phyloP scores from a whole-genome alignment of 2,797 vertebrate genomes.

The Oreonectes daqikongensis region DNA sequence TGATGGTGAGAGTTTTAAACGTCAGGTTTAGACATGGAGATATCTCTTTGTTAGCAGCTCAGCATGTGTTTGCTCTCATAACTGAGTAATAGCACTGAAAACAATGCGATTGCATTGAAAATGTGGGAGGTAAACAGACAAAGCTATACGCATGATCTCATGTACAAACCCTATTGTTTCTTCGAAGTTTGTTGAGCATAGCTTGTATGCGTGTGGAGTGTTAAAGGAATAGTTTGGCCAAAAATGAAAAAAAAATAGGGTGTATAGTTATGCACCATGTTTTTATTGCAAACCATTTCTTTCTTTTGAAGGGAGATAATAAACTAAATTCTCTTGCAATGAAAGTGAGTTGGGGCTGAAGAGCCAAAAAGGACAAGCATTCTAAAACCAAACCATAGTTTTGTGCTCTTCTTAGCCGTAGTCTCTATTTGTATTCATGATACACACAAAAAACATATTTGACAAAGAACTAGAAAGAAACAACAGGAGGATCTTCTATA shows the following conservation, averaged over 20 bases:
- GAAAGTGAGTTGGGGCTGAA: too few species aligned
- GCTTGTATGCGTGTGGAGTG: background rate
- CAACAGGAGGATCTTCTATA: too few species aligned
- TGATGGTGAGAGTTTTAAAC: slow-evolving; percentile 25
- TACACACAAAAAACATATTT: too few species aligned
- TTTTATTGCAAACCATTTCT: too few species aligned
- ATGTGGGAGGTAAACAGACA: background rate
- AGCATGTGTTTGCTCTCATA: slow-evolving; percentile 28
- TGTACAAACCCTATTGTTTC: slow-evolving; percentile 34
- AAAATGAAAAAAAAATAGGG: background rate
- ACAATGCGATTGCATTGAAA: slow-evolving; percentile 27
- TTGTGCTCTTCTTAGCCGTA: too few species aligned
- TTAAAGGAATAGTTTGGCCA: background rate
- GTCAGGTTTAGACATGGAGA: background rate
- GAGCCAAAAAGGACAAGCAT: too few species aligned
- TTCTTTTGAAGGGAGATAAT: too few species aligned
- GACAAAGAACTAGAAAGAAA: too few species aligned
- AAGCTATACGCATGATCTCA: background rate
- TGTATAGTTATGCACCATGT: background rate
- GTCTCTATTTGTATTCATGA: too few species aligned
- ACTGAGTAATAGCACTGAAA: slow-evolving; percentile 16
- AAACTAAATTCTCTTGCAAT: background rate
- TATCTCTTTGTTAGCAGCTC: slow-evolving; percentile 33
- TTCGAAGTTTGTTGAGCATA: slow-evolving; percentile 12
- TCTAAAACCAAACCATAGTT: too few species aligned